These are phyloP conservation scores for Cossypha polioptera DNA, from an alignment of 2,797 vertebrate genomes.

Conservation along the genomic window DNA sequence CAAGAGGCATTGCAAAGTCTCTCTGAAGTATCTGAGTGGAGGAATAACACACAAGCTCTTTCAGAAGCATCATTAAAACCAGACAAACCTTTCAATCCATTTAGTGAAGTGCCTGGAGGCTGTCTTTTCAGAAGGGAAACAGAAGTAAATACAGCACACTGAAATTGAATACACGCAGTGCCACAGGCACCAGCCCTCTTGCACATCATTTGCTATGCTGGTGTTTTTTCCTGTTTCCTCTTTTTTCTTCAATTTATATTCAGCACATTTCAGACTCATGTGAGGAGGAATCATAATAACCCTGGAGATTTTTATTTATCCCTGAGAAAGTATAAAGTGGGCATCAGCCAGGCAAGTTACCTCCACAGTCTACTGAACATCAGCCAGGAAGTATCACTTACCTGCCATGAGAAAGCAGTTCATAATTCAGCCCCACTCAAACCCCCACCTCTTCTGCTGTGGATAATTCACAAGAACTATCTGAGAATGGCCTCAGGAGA, in stretches of 20 bases:
- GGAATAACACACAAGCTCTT: constrained; percentile 32
- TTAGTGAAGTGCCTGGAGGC: constrained; percentile 36
- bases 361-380: not conserved
- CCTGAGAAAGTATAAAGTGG: not conserved
- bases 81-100: constrained; percentile 32
- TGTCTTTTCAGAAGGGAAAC: constrained; percentile 32
- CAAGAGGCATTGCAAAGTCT: constrained; percentile 37
- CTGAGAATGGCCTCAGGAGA: not conserved
- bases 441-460: not conserved
- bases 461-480: not conserved
- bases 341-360: not conserved
- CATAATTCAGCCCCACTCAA: not conserved
- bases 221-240: constrained; percentile 29
- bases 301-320: not conserved
- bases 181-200: constrained; percentile 45
- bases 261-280: not conserved
- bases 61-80: constrained; percentile 27
- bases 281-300: not conserved
- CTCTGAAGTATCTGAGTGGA: constrained; percentile 31
- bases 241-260: not conserved
- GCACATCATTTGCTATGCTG: constrained; percentile 20
- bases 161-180: constrained; percentile 25
- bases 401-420: not conserved
- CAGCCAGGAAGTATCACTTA: not conserved
- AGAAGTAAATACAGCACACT: constrained; percentile 51